Base-by-base conservation (phyloP, 2,888 invertebrate genomes). In the Perithous albicinctus region DNA sequence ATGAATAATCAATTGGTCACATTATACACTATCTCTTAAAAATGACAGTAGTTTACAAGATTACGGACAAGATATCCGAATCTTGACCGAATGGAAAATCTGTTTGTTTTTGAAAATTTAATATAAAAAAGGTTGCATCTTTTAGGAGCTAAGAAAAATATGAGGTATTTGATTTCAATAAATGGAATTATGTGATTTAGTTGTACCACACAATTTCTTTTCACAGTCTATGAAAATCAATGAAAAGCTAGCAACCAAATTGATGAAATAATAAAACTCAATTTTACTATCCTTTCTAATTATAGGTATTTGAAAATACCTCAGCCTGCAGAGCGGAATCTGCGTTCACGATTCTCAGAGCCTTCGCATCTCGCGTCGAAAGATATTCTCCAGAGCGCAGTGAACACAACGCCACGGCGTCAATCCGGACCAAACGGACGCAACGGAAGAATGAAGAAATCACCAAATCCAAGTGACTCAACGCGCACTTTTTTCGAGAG, bases 401-500 rank as follows among this genome's bases (percentile, higher is more conserved):
- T 43, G n/a, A 83, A 51, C 35, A 26, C 63, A 18, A 81, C 84
- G 18, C 75, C 85, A 5, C 83, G 83, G 74, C 82, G 80, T 48
- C 85, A 84, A 41, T 73, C 85, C 7, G 70, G 81, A 74, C 72
- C 51, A 23, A 78, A 66, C 61, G 80, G 64, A 8, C 75, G 70
- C 20, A 85, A 82, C 20, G 79, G 64, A 38, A 73, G 78, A 35
- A 79, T 83, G 54, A 84, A 80, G 70, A 80, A 82, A 54, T 85
- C 82, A 26, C 83, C 85, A 32, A 83, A 87, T 80, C 82, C 84
- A 26, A 80, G 82, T 18, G 87, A 87, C 32, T 83, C 89, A 15
- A 88, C 86, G 2, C 80, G 85, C 15, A n/a, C 86, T 1, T 90
- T 90, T 83, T 89, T 90, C 82, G 88, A 89, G 29, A 89, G 88